phyloP scores from a whole-genome alignment of 2,888 invertebrate species.

The Epinotia ramella region DNA sequence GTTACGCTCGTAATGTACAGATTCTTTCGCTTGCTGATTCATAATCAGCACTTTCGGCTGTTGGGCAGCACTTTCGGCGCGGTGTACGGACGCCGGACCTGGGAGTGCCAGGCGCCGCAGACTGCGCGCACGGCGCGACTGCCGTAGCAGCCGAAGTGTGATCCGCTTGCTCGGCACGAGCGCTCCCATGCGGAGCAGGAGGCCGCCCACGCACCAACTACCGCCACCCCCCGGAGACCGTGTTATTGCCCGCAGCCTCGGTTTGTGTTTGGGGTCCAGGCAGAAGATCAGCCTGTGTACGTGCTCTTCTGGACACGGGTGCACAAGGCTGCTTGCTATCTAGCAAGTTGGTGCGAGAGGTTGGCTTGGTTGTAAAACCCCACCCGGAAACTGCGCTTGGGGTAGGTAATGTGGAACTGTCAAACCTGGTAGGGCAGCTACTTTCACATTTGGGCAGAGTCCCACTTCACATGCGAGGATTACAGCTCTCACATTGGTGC shows the following conservation, averaged over 20 bases:
- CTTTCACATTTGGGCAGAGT: neutral
- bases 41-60: too few relatives aligned
- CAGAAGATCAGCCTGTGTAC: neutral
- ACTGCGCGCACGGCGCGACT: too few relatives aligned
- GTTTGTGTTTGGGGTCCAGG: neutral
- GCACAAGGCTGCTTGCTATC: neutral
- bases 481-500: neutral
- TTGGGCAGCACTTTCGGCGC: too few relatives aligned
- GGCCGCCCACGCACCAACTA: too few relatives aligned
- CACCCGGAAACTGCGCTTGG: neutral
- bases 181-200: too few relatives aligned
- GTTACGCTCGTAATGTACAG: too few relatives aligned
- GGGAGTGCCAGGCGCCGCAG: too few relatives aligned
- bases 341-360: neutral
- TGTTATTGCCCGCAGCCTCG: neutral
- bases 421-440: neutral
- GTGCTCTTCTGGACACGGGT: neutral
- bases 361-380: conserved; percentile 1
- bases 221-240: neutral
- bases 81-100: too few relatives aligned
- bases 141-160: too few relatives aligned
- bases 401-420: too few relatives aligned
- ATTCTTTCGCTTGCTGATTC: too few relatives aligned
- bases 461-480: neutral
- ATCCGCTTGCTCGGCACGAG: too few relatives aligned